Percentiles rank a stretch among this genome's conserved stretches.
Evolutionary conservation across 2,797 vertebrate genomes (phyloP).

Genomic region (Carduelis carduelis): DNA sequence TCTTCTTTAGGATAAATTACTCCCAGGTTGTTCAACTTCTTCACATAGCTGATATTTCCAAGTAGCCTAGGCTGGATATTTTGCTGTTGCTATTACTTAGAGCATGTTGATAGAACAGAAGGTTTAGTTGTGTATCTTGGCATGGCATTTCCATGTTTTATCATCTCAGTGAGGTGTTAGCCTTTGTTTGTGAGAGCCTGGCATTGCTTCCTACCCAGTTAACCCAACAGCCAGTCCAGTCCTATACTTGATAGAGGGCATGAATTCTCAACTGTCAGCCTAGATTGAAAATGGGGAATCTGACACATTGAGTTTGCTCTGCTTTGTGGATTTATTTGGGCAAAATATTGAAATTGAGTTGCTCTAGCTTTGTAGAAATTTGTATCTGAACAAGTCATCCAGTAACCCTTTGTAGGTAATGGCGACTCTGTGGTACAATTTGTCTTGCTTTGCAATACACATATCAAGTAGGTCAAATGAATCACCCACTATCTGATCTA

Average conservation of each 20-base stretch:
- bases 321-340: background rate
- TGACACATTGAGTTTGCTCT: background rate
- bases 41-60: background rate
- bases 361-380: background rate
- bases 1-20: constrained; percentile 45
- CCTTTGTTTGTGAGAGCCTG: background rate
- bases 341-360: background rate
- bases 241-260: background rate
- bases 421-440: background rate
- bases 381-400: background rate
- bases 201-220: background rate
- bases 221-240: background rate
- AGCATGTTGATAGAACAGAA: constrained; percentile 5
- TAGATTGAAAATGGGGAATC: background rate
- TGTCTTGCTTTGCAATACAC: background rate
- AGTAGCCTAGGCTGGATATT: background rate
- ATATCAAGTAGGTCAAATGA: constrained; percentile 30
- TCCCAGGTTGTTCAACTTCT: background rate
- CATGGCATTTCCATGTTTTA: constrained; percentile 14
- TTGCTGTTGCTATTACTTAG: background rate
- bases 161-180: background rate
- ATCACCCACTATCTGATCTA: background rate
- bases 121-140: constrained; percentile 8
- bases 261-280: background rate
- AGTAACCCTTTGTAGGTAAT: background rate